Evolutionary conservation across 2,113 vertebrate genomes (phyloP).

Genomic region (Polyodon spathula): DNA sequence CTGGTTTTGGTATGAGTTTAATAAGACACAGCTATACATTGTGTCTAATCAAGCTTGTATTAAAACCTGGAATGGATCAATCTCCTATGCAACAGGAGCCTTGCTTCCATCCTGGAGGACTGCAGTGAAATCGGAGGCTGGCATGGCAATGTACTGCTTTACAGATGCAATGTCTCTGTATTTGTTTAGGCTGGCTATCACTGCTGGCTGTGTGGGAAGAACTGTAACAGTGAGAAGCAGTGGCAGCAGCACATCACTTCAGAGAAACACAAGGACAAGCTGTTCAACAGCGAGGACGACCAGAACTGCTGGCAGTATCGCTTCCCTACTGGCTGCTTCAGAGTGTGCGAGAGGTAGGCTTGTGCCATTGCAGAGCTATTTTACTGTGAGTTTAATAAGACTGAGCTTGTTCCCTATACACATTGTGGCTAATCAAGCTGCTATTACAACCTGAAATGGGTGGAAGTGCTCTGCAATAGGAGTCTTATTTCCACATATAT

Average conservation of each 20-base stretch:
- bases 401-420: no score
- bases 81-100: no score
- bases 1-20: no score
- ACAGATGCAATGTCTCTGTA: neutral
- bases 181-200: slow-evolving; percentile 83
- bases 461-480: no score
- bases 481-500: no score
- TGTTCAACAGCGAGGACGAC: slow-evolving; percentile 93
- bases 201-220: slow-evolving; percentile 97
- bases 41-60: no score
- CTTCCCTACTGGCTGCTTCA: slow-evolving; percentile 88
- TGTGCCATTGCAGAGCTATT: no score
- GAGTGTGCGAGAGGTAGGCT: slow-evolving; percentile 81
- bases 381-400: no score
- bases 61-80: no score
- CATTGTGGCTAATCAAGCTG: no score
- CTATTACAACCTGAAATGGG: no score
- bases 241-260: slow-evolving; percentile 98
- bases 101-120: neutral
- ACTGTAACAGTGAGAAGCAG: slow-evolving; percentile 96
- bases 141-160: neutral
- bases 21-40: no score
- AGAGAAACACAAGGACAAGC: slow-evolving; percentile 93
- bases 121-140: neutral
- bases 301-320: slow-evolving; percentile 97